Evolutionary conservation across 2,797 vertebrate species (phyloP).

Genomic region (Channallabes apus): DNA sequence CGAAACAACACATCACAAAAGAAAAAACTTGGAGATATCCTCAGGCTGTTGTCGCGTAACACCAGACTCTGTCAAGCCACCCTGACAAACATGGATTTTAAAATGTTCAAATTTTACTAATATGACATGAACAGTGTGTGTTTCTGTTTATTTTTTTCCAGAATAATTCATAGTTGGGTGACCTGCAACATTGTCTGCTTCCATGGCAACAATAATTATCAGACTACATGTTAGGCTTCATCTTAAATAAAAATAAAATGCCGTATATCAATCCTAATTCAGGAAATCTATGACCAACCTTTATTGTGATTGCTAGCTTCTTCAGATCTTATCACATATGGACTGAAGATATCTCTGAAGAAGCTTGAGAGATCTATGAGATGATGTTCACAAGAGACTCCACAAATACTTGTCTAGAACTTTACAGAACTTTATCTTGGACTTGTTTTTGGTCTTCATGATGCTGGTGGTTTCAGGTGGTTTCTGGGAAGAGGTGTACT

Average conservation of each 20-base stretch:
- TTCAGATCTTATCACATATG: neutral
- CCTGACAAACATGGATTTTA: neutral
- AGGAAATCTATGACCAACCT: neutral
- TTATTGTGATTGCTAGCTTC: neutral
- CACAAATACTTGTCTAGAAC: too few species aligned
- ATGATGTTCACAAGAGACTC: neutral
- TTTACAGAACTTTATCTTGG: neutral
- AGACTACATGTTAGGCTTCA: neutral
- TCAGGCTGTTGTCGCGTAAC: neutral
- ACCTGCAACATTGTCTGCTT: neutral
- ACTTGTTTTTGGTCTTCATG: neutral
- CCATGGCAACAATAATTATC: neutral
- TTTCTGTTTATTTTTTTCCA: neutral
- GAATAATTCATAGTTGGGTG: too few species aligned
- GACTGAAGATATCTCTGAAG: neutral
- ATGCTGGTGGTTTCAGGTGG: neutral
- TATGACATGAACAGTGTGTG: neutral
- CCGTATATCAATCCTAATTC: neutral
- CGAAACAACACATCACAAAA: slow-evolving; percentile 52
- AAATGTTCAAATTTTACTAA: neutral
- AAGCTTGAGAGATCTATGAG: neutral
- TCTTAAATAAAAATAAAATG: neutral
- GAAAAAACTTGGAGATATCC: neutral
- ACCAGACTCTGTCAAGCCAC: neutral
- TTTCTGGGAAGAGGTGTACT: neutral